A percentile compares a stretch with the other conserved stretches of the same genome.
Conservation (phyloP, 2,888 invertebrate genomes). For the Stenchaetothrips biformis region DNA sequence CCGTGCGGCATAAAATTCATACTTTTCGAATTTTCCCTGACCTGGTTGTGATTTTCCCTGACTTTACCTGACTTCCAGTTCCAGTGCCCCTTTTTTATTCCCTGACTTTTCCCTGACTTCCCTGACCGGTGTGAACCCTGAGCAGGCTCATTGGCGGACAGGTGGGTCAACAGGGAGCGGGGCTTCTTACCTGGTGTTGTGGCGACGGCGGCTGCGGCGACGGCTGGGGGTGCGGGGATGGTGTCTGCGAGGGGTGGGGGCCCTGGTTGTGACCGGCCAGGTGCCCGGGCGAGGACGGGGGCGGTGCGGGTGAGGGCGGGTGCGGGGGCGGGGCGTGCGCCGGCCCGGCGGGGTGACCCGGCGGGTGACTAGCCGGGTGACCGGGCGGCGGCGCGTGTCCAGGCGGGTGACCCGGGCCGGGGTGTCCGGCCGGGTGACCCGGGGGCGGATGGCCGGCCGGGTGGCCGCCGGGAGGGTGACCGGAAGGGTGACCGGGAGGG, state of each 20-base stretch:
- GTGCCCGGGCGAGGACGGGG: slow-evolving; percentile 28
- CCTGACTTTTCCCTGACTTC: too few species aligned
- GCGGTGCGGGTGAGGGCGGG: slow-evolving; percentile 27
- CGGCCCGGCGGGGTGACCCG: slow-evolving; percentile 28
- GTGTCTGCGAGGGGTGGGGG: slow-evolving; percentile 36
- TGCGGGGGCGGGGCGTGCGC: slow-evolving; percentile 12
- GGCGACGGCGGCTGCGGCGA: slow-evolving; percentile 33
- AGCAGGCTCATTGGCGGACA: neutral
- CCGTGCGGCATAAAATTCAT: too few species aligned
- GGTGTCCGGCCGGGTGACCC: slow-evolving; percentile 28
- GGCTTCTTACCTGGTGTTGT: neutral
- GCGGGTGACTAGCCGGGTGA: slow-evolving; percentile 30
- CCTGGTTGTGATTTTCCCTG: too few species aligned
- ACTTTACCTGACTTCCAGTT: too few species aligned
- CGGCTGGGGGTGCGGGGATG: slow-evolving; percentile 39
- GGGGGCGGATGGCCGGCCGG: slow-evolving; percentile 21
- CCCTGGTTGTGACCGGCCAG: slow-evolving; percentile 27
- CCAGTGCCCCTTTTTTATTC: too few species aligned
- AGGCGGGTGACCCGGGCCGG: slow-evolving; percentile 31
- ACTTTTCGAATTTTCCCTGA: too few species aligned
- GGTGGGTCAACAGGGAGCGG: neutral
- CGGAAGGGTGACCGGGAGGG: neutral
- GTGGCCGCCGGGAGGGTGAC: neutral
- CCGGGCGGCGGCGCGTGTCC: slow-evolving; percentile 30
- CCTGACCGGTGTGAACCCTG: too few species aligned